Evolutionary conservation across 2,888 invertebrate species (phyloP).

Genomic region (Argyra leucocephala): DNA sequence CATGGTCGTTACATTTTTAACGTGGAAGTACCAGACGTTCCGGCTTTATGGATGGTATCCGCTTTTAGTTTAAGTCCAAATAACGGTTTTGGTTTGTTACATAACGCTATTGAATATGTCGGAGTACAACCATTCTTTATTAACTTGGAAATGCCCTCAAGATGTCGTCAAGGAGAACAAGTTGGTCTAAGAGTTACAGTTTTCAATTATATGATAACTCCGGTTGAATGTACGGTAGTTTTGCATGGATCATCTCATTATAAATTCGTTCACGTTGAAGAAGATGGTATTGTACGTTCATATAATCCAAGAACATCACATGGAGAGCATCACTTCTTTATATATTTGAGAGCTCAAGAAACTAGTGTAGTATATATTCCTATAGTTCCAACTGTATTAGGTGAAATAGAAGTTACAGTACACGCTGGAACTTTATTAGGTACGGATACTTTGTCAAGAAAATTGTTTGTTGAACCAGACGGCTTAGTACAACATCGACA

Average conservation of each 20-base stretch:
- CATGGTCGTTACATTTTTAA: conserved; percentile 83
- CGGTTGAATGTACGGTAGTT: conserved; percentile 80
- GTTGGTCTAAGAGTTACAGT: conserved; percentile 84
- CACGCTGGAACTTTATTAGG: conserved; percentile 67
- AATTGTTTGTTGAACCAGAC: conserved; percentile 69
- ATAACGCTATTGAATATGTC: conserved; percentile 71
- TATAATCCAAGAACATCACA: conserved; percentile 84
- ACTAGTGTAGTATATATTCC: conserved; percentile 79
- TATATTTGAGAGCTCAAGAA: conserved; percentile 71
- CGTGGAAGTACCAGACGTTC: conserved; percentile 70
- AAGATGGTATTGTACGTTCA: conserved; percentile 73
- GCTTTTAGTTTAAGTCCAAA: conserved; percentile 83
- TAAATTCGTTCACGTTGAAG: conserved; percentile 85
- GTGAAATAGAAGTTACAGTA: conserved; percentile 64
- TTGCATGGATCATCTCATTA: conserved; percentile 74
- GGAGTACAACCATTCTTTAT: conserved; percentile 90
- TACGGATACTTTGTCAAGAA: conserved; percentile 57
- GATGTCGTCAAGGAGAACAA: conserved; percentile 83
- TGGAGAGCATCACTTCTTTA: conserved; percentile 92
- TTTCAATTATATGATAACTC: conserved; percentile 83
- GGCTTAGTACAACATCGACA: conserved; percentile 87
- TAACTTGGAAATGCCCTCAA: conserved; percentile 81
- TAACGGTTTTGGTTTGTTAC: conserved; percentile 78
- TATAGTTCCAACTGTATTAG: conserved; percentile 72
- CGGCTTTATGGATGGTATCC: conserved; percentile 87